A percentile compares a stretch with the other conserved stretches of the same genome.
These are phyloP conservation scores for Venustoraphidia nigricollis DNA, from an alignment of 2,888 invertebrate genomes.

Conservation along the genomic window DNA sequence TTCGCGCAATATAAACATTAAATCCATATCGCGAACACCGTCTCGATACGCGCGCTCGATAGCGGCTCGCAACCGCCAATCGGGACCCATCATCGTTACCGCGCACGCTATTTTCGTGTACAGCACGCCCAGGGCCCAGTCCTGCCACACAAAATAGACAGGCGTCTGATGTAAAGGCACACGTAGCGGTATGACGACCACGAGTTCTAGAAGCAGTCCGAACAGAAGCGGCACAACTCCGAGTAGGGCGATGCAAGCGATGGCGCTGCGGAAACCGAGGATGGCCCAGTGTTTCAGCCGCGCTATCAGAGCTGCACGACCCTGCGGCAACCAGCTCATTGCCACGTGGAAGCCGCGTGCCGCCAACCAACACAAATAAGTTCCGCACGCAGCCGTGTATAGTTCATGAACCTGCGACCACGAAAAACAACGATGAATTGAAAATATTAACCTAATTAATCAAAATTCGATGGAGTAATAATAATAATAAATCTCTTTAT, in stretches of 20 bases:
- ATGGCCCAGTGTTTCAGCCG: constrained; percentile 58
- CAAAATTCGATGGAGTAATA: too few species aligned
- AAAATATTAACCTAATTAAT: too few species aligned
- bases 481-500: too few species aligned
- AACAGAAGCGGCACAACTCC: constrained; percentile 85
- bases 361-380: constrained; percentile 90
- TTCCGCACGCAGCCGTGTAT: constrained; percentile 88
- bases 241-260: constrained; percentile 61
- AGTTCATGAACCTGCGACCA: constrained; percentile 62
- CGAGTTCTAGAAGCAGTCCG: constrained; percentile 81
- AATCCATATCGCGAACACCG: constrained; percentile 83
- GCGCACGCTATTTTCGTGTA: constrained; percentile 97
- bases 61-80: constrained; percentile 82
- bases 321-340: constrained; percentile 79
- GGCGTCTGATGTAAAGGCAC: constrained; percentile 88
- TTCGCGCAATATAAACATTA: constrained; percentile 69
- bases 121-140: constrained; percentile 95
- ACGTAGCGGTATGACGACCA: constrained; percentile 80
- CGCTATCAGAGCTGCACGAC: constrained; percentile 58
- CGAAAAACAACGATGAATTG: too few species aligned
- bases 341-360: constrained; percentile 70
- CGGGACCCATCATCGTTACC: constrained; percentile 94
- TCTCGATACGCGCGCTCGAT: constrained; percentile 89
- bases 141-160: constrained; percentile 78
- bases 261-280: constrained; percentile 60